Percentiles rank a stretch among this genome's conserved stretches.
phyloP scores from a whole-genome alignment of 2,888 invertebrate genomes.

The Spatulosminthurus flaviceps region DNA sequence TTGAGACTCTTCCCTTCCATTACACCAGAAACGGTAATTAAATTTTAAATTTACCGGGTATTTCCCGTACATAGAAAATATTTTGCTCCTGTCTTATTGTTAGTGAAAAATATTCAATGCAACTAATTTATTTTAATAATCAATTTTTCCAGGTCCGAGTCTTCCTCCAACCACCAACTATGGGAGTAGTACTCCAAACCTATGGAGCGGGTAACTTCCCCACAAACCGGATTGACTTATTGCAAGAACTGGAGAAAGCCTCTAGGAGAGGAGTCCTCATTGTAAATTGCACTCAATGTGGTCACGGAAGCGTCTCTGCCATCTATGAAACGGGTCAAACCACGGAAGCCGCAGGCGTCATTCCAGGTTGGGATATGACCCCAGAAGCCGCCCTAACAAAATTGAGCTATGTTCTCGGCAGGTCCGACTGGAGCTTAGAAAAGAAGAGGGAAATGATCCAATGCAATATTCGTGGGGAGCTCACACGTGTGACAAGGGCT shows the following conservation, averaged over 20 bases:
- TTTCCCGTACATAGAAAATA: too few species aligned
- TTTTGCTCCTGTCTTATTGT: too few species aligned
- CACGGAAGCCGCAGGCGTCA: conserved; percentile 57
- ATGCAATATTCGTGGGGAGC: conserved; percentile 81
- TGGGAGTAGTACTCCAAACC: conserved; percentile 87
- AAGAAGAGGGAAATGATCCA: conserved; percentile 81
- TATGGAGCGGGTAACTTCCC: conserved; percentile 96
- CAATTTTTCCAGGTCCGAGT: conserved; percentile 67
- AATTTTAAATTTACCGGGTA: background rate
- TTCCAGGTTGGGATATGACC: conserved; percentile 86
- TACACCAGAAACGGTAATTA: conserved; percentile 74
- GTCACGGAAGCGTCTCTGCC: conserved; percentile 80
- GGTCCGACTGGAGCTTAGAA: conserved; percentile 74
- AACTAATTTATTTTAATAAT: too few species aligned
- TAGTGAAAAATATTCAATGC: too few species aligned
- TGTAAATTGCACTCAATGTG: conserved; percentile 92
- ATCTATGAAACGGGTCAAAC: conserved; percentile 87
- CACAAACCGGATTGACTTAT: conserved; percentile 80
- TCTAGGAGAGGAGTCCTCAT: conserved; percentile 81
- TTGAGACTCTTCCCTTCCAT: conserved; percentile 92
- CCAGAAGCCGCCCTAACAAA: conserved; percentile 94
- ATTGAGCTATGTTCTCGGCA: conserved; percentile 86
- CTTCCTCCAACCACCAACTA: conserved; percentile 75
- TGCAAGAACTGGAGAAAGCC: conserved; percentile 77
- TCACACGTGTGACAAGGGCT: conserved; percentile 69